Conservation (phyloP, 1,140 invertebrate genomes). For the Dendroctonus valens region DNA sequence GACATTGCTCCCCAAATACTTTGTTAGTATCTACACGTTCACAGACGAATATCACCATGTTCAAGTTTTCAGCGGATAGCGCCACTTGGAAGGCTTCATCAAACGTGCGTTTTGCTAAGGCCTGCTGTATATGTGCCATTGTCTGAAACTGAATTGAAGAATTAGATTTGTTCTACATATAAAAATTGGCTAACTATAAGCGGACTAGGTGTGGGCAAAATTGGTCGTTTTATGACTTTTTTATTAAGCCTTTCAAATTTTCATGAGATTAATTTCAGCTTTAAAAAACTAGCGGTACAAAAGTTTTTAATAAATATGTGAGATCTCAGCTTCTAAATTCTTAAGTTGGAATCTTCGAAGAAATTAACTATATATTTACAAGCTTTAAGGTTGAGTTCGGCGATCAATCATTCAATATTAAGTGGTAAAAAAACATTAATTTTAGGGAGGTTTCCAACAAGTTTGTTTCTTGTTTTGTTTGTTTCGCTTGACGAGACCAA, state of each 20-base stretch:
- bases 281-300: not conserved
- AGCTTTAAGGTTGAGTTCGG: too few species aligned
- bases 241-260: not conserved
- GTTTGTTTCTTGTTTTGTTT: too few species aligned
- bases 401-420: too few species aligned
- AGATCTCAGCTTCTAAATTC: too few species aligned
- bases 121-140: constrained; percentile 69
- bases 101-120: constrained; percentile 71
- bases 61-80: constrained; percentile 79
- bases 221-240: not conserved
- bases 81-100: constrained; percentile 89
- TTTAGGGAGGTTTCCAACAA: too few species aligned
- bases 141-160: constrained; percentile 46
- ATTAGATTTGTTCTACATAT: constrained; percentile 10
- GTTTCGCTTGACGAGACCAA: too few species aligned
- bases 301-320: too few species aligned
- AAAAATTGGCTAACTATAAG: not conserved
- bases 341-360: too few species aligned
- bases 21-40: constrained; percentile 73
- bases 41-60: constrained; percentile 80
- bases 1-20: constrained; percentile 71
- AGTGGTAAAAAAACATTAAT: too few species aligned
- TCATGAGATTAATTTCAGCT: not conserved
- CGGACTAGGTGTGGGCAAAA: not conserved
- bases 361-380: too few species aligned